These are phyloP conservation scores for Triplophysa bombifrons DNA, from an alignment of 2,797 vertebrate genomes.

Conservation along the genomic window DNA sequence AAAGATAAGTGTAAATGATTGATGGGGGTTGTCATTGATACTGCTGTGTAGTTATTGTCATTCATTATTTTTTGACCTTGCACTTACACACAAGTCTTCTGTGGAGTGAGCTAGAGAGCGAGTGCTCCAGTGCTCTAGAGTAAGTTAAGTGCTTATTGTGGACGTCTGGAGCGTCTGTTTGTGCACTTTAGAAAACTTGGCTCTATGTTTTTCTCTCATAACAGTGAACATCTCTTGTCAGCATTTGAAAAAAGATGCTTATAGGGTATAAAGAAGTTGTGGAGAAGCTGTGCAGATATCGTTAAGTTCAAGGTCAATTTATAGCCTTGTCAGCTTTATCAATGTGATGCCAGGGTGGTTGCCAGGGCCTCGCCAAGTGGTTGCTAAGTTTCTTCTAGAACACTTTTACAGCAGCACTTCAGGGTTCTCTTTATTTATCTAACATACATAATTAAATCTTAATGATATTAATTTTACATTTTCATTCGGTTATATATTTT, in stretches of 20 bases:
- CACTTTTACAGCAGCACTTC: too few relatives aligned
- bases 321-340: too few relatives aligned
- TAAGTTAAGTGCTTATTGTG: constrained; percentile 31
- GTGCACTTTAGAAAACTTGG: constrained; percentile 10
- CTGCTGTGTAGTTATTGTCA: constrained; percentile 9
- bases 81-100: background rate
- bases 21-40: background rate
- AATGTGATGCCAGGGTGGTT: background rate
- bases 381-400: background rate
- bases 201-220: background rate
- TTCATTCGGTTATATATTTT: too few relatives aligned
- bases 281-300: background rate
- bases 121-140: background rate
- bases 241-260: background rate
- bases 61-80: constrained; percentile 28
- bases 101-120: background rate
- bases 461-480: too few relatives aligned
- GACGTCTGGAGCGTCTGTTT: constrained; percentile 14
- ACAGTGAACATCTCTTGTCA: constrained; percentile 1
- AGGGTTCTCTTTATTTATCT: too few relatives aligned
- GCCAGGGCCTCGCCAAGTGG: background rate
- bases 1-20: background rate
- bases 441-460: too few relatives aligned
- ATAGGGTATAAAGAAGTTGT: background rate
- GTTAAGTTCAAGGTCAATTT: too few relatives aligned